Conservation (phyloP, 2,797 vertebrate species). For the Botia almorhae region DNA sequence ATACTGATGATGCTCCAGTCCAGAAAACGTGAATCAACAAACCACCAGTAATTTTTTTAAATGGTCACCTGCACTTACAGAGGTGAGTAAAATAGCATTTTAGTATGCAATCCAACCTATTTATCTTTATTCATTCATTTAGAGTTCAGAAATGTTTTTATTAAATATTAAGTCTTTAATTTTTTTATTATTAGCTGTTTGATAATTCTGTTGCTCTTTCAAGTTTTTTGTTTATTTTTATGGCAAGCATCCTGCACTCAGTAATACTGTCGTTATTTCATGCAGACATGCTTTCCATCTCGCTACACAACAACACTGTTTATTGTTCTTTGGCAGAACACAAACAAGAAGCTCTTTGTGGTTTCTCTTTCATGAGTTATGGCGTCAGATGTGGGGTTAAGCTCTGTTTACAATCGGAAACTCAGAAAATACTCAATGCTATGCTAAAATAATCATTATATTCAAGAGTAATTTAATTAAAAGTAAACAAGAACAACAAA, state of each 20-base stretch:
- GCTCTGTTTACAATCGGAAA: background rate
- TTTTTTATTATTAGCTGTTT: background rate
- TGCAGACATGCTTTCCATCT: background rate
- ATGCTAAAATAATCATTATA: background rate
- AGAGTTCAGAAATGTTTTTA: too few species aligned
- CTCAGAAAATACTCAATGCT: background rate
- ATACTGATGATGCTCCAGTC: constrained; percentile 4
- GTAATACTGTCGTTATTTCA: constrained; percentile 1
- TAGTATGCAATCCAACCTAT: too few species aligned
- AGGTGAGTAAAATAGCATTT: too few species aligned
- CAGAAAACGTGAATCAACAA: background rate
- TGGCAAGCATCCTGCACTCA: background rate
- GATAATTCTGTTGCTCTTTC: background rate
- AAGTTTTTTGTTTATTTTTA: background rate
- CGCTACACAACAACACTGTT: constrained; percentile 23
- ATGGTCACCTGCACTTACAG: too few species aligned
- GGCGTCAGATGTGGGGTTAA: background rate
- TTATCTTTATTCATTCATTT: too few species aligned
- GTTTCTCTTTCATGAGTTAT: constrained; percentile 11
- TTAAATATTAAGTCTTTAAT: too few species aligned
- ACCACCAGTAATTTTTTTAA: too few species aligned
- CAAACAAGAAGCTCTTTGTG: constrained; percentile 50
- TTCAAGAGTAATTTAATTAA: background rate
- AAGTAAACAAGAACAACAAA: background rate
- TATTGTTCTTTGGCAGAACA: constrained; percentile 45